A percentile compares a stretch with the other conserved stretches of the same genome.
These are phyloP conservation scores for Neocloeon triangulifer DNA, from an alignment of 1,140 invertebrate species.

Conservation along the genomic window DNA sequence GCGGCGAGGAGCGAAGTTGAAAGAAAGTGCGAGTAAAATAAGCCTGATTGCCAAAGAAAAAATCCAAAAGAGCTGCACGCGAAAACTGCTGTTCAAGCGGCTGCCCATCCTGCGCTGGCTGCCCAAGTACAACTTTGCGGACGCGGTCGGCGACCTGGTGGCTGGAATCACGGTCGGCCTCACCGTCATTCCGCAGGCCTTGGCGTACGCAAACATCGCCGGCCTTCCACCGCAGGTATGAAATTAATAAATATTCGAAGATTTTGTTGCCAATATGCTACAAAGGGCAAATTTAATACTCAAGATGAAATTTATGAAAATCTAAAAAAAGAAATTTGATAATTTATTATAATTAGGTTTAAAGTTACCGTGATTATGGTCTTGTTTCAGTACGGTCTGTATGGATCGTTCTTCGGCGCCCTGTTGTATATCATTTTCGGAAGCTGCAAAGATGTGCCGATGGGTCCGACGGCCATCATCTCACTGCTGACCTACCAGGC, in stretches of 20 bases:
- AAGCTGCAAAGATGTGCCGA: conserved; percentile 71
- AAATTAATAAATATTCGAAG: conserved; percentile 2
- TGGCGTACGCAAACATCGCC: conserved; percentile 68
- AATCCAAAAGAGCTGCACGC: conserved; percentile 24
- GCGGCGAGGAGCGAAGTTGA: neutral
- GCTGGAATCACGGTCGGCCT: conserved; percentile 70
- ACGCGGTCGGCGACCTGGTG: conserved; percentile 51
- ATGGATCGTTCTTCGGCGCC: conserved; percentile 74
- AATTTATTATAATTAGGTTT: no score
- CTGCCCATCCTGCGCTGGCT: conserved; percentile 50
- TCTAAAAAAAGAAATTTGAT: neutral
- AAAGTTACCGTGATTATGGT: no score
- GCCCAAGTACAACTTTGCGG: conserved; percentile 38
- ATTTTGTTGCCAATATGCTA: conserved; percentile 1
- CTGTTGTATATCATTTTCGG: conserved; percentile 81
- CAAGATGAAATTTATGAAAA: neutral
- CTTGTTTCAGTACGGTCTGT: conserved; percentile 53
- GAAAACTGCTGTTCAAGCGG: conserved; percentile 40
- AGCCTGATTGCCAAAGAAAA: neutral
- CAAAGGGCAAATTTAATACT: neutral
- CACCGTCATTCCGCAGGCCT: conserved; percentile 56
- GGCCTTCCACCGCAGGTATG: conserved; percentile 43
- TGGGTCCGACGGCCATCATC: conserved; percentile 68
- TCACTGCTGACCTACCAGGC: conserved; percentile 58
- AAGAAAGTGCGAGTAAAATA: neutral